Conservation (phyloP, 2,113 vertebrate species). For the Paratilapia polleni region DNA sequence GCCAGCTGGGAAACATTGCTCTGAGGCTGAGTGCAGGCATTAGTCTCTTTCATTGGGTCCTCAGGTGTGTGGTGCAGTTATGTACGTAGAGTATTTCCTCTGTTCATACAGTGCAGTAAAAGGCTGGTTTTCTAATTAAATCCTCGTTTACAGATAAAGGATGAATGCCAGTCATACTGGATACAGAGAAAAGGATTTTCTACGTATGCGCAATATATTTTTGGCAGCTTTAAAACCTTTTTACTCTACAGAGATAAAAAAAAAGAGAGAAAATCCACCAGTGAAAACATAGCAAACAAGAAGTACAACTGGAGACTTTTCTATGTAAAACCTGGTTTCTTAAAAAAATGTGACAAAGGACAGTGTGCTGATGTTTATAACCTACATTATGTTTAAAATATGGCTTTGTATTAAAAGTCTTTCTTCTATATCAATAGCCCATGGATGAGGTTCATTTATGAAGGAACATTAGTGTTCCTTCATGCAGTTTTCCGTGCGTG, state of each 20-base stretch:
- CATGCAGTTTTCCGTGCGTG: not conserved
- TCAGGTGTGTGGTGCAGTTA: slow-evolving; percentile 33
- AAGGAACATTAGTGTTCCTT: not conserved
- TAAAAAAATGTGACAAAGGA: not conserved
- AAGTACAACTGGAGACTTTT: not conserved
- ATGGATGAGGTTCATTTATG: not conserved
- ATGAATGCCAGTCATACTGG: not conserved
- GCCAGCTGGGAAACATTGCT: slow-evolving; percentile 61
- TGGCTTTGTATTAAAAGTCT: not conserved
- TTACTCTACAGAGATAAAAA: not conserved
- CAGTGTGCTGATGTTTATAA: not conserved
- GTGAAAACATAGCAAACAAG: not conserved
- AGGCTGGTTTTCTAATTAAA: not conserved
- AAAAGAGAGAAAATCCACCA: not conserved
- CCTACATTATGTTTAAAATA: not conserved
- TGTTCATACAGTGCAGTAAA: not conserved
- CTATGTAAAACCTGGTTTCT: not conserved
- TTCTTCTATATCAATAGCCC: not conserved
- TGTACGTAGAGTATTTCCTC: not conserved
- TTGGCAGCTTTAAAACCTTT: not conserved
- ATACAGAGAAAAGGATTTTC: not conserved
- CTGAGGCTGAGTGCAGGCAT: slow-evolving; percentile 19
- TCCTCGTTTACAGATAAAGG: not conserved
- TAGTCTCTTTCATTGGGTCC: slow-evolving; percentile 15
- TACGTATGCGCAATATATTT: not conserved